Evolutionary conservation across 2,888 invertebrate species (phyloP).

Genomic region (Mesoligia furuncula): DNA sequence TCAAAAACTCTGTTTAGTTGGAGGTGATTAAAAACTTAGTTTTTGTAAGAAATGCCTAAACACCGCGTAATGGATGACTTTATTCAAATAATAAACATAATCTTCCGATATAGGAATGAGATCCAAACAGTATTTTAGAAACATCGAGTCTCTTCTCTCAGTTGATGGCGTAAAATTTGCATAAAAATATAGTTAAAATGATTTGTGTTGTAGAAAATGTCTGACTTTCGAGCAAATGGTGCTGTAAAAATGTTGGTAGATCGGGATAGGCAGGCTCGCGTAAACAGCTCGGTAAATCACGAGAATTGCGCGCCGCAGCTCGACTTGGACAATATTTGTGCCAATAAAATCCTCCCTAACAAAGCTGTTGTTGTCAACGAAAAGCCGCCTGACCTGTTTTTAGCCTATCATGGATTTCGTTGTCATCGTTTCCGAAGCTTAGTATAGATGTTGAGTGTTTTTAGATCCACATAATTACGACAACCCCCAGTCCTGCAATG

Average conservation of each 20-base stretch:
- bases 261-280: constrained; percentile 83
- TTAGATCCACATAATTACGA: constrained; percentile 47
- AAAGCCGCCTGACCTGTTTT: constrained; percentile 86
- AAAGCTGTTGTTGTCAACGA: constrained; percentile 89
- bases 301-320: constrained; percentile 83
- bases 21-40: constrained; percentile 9
- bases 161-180: constrained; percentile 73
- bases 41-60: background rate
- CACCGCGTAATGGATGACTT: constrained; percentile 1
- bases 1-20: constrained; percentile 17
- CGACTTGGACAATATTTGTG: constrained; percentile 89
- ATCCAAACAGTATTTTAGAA: constrained; percentile 64
- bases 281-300: constrained; percentile 90
- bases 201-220: constrained; percentile 84
- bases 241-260: constrained; percentile 85
- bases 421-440: constrained; percentile 74
- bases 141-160: constrained; percentile 58
- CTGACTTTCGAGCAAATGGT: constrained; percentile 81
- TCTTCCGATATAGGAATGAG: constrained; percentile 52
- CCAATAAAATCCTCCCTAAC: constrained; percentile 88
- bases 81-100: constrained; percentile 43
- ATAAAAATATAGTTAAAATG: constrained; percentile 82
- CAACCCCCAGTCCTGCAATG: background rate
- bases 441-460: constrained; percentile 63
- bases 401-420: constrained; percentile 80